Base-by-base conservation (phyloP, 1,140 invertebrate genomes). In the Hesperophylax magnus region DNA sequence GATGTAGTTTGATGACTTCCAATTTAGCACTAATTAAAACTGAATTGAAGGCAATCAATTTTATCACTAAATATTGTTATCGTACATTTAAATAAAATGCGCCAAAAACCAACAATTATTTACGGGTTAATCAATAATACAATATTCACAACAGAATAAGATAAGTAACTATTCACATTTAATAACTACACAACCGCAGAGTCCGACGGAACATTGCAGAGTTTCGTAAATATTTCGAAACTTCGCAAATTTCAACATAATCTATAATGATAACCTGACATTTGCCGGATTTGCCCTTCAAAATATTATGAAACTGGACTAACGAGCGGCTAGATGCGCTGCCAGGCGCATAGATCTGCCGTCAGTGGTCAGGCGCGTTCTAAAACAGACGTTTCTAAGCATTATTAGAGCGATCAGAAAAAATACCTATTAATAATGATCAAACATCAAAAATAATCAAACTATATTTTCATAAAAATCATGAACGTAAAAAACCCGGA, bases 181-280 rank as follows among this genome's bases (percentile, higher is more conserved):
- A 20, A 72, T 52, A 20, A 18, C 11, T 39, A 72, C 69, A 72
- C 47, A 52, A 53, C 34, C 18, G 34, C n/a, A 14, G 14, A 47
- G 14, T 9, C 5, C 24, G 47, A 22, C 47, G 18, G 69, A 72
- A 53, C 18, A 72, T 53, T 72, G 69, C 47, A 72, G 69, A 72
- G 52, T 52, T 72, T 22, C 69, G 47, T 24, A 72, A 72, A 72
- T 22, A 52, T 72, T 72, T 20, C 47, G 34, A 18, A 72, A n/a
- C 24, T 20, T 47, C 20, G 34, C 47, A 52, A 27, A 18, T 72
- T 72, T 53, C 20, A 53, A 72, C 69, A 72, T 72, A 72, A 61
- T 61, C 58, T 61, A 61, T 61, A 61, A 24, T 18, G 56, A 20
- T 11, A 14, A 47, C 7, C 0, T 47, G 39, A 34, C 34, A 34